A percentile compares a stretch with the other conserved stretches of the same genome.
Conservation (phyloP, 2,113 vertebrate species). For the Sardina pilchardus region DNA sequence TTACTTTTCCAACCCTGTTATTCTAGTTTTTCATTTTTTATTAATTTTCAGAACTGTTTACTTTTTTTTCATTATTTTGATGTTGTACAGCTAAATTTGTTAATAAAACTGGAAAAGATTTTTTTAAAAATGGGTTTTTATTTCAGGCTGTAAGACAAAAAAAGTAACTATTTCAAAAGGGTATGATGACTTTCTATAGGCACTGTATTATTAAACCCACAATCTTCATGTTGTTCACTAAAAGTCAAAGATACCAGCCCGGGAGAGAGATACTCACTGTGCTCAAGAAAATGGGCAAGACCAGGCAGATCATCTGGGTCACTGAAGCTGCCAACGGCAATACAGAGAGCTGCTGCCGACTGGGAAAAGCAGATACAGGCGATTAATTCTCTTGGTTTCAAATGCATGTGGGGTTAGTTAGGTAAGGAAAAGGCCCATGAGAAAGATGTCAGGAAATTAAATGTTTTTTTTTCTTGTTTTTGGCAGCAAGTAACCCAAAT, state of each 20-base stretch:
- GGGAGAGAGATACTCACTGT: constrained; percentile 78
- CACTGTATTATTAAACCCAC: background rate
- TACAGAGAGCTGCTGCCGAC: constrained; percentile 94
- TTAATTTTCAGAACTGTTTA: too few species aligned
- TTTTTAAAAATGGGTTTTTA: too few species aligned
- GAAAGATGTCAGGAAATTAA: background rate
- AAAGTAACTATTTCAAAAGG: background rate
- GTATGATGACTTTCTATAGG: too few species aligned
- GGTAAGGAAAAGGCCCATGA: background rate
- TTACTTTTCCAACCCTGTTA: too few species aligned
- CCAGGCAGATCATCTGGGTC: constrained; percentile 93
- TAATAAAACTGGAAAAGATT: too few species aligned
- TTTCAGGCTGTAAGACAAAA: too few species aligned
- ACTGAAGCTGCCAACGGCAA: constrained; percentile 93
- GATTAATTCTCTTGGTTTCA: background rate
- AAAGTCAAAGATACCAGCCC: background rate
- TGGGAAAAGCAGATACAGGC: constrained; percentile 64
- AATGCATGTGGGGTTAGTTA: background rate
- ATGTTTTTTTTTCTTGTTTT: background rate
- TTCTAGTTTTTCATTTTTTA: too few species aligned
- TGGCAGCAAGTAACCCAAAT: too few species aligned
- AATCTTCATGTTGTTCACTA: background rate
- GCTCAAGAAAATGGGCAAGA: constrained; percentile 96
- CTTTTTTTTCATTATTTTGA: too few species aligned
- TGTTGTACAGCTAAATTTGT: too few species aligned